phyloP scores from a whole-genome alignment of 2,888 invertebrate genomes.

The Endomychus coccineus region DNA sequence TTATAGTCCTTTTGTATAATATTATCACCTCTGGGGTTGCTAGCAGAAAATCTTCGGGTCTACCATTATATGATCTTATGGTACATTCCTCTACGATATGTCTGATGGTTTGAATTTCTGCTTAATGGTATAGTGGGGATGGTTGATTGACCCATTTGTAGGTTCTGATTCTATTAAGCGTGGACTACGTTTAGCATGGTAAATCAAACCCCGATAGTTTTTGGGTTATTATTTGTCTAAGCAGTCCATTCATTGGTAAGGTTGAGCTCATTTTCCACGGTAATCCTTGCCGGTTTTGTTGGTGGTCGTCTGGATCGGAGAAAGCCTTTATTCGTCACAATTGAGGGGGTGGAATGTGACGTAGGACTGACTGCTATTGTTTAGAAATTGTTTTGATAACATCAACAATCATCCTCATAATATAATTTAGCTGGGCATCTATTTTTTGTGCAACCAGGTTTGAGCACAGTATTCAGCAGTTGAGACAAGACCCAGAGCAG shows the following conservation, averaged over 20 bases:
- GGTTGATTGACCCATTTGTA: conserved; percentile 16
- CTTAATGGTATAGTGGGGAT: conserved; percentile 14
- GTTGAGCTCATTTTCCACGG: conserved; percentile 1
- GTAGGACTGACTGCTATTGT: background rate
- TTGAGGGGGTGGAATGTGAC: too few species aligned
- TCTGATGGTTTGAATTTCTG: conserved; percentile 10
- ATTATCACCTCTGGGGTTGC: conserved; percentile 4
- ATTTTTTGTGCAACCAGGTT: background rate
- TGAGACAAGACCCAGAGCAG: too few species aligned
- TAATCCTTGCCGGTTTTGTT: background rate
- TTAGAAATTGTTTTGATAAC: background rate
- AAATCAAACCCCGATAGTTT: conserved; percentile 1
- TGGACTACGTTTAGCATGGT: conserved; percentile 1
- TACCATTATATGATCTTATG: conserved; percentile 8
- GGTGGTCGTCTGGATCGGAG: conserved; percentile 1
- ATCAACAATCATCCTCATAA: conserved; percentile 1
- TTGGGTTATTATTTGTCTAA: background rate
- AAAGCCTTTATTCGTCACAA: too few species aligned
- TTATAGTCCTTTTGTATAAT: conserved; percentile 5
- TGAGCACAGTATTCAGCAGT: too few species aligned
- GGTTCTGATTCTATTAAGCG: conserved; percentile 1
- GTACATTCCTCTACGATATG: conserved; percentile 8
- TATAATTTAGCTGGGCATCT: background rate
- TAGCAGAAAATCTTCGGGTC: conserved; percentile 7
- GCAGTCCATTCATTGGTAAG: background rate